Percentiles rank a stretch among this genome's conserved stretches.
phyloP scores from a whole-genome alignment of 2,797 vertebrate species.

The Gila robusta region DNA sequence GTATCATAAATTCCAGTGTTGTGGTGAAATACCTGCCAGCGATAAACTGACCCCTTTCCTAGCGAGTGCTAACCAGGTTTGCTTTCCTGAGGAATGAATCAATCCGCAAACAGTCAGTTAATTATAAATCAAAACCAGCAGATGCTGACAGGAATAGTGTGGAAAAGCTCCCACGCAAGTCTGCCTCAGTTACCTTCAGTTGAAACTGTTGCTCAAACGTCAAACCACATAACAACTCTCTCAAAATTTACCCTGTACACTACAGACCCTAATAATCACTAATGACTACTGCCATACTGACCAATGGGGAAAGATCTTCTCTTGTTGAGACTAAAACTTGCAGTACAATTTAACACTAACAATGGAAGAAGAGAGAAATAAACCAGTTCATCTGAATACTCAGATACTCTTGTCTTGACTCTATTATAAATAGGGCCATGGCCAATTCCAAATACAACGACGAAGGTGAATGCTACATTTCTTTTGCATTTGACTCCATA shows the following conservation, averaged over 20 bases:
- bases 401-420: not conserved
- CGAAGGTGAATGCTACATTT: not conserved
- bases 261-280: not conserved
- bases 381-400: not conserved
- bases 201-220: not conserved
- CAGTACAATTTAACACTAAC: not conserved
- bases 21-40: slow-evolving; percentile 26
- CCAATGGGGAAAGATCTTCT: not conserved
- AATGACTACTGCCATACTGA: not conserved
- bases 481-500: not conserved
- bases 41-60: slow-evolving; percentile 18
- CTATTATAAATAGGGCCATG: not conserved
- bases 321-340: not conserved
- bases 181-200: not conserved
- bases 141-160: slow-evolving; percentile 8
- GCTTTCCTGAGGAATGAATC: slow-evolving; percentile 23
- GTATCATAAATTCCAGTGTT: slow-evolving; percentile 40
- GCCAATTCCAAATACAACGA: not conserved
- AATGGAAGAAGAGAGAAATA: not conserved
- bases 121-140: slow-evolving; percentile 46
- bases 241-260: not conserved
- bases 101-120: slow-evolving; percentile 40
- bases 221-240: not conserved
- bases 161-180: not conserved
- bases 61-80: slow-evolving; percentile 28